These are phyloP conservation scores for Chionomys nivalis DNA, from an alignment of 2,113 vertebrate genomes.

Conservation along the genomic window DNA sequence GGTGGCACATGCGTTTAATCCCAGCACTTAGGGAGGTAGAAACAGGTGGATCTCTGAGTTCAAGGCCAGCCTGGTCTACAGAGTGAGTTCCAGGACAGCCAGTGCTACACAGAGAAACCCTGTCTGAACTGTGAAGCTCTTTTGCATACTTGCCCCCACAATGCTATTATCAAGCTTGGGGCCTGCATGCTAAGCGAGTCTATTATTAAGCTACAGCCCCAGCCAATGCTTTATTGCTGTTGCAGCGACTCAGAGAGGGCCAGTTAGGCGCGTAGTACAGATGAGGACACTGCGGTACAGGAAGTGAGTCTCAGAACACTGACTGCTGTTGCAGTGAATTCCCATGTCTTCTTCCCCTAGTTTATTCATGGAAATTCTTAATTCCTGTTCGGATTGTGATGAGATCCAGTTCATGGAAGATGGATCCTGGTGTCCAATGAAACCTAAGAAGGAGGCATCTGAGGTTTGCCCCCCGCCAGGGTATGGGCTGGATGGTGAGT, in stretches of 20 bases:
- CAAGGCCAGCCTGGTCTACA: not conserved
- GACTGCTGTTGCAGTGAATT: not conserved
- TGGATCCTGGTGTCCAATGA: slow-evolving; percentile 89
- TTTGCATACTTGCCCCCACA: not conserved
- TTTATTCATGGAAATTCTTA: slow-evolving; percentile 89
- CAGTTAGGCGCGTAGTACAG: not conserved
- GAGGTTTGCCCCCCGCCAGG: slow-evolving; percentile 83
- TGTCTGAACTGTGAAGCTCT: slow-evolving; percentile 15
- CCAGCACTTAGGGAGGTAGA: not conserved
- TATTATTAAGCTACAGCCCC: not conserved
- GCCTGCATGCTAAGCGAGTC: not conserved
- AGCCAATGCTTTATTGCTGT: not conserved
- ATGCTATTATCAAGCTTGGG: not conserved
- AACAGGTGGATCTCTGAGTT: not conserved
- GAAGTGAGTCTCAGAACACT: not conserved
- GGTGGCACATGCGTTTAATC: not conserved
- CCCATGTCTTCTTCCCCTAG: slow-evolving; percentile 65
- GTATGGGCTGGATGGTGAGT: slow-evolving; percentile 86
- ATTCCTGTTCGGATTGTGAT: slow-evolving; percentile 87
- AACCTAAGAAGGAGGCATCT: slow-evolving; percentile 86
- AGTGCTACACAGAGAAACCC: not conserved
- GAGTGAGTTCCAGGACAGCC: not conserved
- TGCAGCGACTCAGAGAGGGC: not conserved
- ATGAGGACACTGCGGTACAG: not conserved
- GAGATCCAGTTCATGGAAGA: slow-evolving; percentile 90